Evolutionary conservation across 2,797 vertebrate species (phyloP).

Genomic region (Phataginus tetradactyla): DNA sequence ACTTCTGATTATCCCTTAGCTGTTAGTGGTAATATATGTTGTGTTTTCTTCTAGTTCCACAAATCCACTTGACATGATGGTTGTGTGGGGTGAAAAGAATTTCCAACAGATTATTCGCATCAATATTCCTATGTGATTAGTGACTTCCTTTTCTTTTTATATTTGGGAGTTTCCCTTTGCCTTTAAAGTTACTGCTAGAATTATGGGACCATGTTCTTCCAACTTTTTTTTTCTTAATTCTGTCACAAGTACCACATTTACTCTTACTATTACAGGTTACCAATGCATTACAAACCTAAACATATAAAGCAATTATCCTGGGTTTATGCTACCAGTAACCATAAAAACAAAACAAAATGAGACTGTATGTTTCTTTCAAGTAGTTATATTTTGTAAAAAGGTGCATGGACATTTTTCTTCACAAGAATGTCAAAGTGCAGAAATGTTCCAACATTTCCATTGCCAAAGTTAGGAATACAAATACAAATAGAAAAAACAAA

Average conservation of each 20-base stretch:
- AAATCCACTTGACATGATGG: not conserved
- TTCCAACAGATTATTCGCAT: not conserved
- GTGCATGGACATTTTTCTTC: not conserved
- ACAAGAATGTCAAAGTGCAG: not conserved
- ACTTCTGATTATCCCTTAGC: not conserved
- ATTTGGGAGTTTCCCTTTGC: slow-evolving; percentile 18
- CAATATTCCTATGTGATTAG: not conserved
- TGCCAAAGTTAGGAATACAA: not conserved
- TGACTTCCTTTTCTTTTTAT: not conserved
- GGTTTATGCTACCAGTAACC: not conserved
- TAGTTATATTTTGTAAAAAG: not conserved
- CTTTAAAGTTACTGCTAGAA: not conserved
- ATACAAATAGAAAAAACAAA: not conserved
- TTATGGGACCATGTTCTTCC: not conserved
- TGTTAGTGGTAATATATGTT: not conserved
- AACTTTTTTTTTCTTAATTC: not conserved
- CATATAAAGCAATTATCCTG: not conserved
- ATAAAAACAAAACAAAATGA: not conserved
- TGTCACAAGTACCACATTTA: not conserved
- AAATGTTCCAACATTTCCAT: not conserved
- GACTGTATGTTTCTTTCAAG: not conserved
- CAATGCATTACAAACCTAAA: not conserved
- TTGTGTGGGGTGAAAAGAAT: not conserved
- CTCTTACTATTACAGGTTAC: not conserved
- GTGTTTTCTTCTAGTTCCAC: not conserved